phyloP scores from a whole-genome alignment of 1,140 invertebrate species.

The Venturia canescens region DNA sequence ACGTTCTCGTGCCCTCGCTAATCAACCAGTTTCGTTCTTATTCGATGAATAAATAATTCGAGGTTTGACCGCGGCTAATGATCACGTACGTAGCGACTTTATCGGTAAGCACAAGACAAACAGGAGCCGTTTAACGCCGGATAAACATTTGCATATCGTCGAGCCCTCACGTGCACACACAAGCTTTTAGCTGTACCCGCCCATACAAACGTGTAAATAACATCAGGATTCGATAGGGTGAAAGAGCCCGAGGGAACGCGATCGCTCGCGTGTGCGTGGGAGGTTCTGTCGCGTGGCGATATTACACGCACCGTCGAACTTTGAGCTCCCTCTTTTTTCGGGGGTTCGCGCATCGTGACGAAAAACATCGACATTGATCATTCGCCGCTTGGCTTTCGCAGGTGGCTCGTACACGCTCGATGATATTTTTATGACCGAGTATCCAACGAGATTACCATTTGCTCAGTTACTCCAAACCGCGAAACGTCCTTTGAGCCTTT shows the following conservation, averaged over 20 bases:
- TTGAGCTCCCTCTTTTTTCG: background rate
- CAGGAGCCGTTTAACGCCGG: constrained; percentile 55
- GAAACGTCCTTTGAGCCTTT: background rate
- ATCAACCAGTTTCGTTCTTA: background rate
- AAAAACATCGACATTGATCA: constrained; percentile 28
- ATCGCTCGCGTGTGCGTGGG: constrained; percentile 40
- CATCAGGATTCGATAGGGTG: background rate
- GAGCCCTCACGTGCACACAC: background rate
- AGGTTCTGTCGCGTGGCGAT: constrained; percentile 54
- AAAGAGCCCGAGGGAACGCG: background rate
- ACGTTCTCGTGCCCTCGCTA: background rate
- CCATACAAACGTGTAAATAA: constrained; percentile 10
- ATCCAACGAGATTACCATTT: background rate
- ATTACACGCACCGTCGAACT: constrained; percentile 51
- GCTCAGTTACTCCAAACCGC: background rate
- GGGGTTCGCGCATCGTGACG: background rate
- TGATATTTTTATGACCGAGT: background rate
- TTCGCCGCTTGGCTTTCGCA: constrained; percentile 31
- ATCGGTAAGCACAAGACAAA: constrained; percentile 8
- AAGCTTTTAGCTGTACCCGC: background rate
- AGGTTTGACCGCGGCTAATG: constrained; percentile 32
- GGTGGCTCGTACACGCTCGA: constrained; percentile 8
- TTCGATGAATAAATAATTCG: constrained; percentile 39
- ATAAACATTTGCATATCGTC: constrained; percentile 63
- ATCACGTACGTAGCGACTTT: constrained; percentile 2